These are phyloP conservation scores for Prunella himalayana DNA, from an alignment of 2,113 vertebrate species.

Conservation along the genomic window DNA sequence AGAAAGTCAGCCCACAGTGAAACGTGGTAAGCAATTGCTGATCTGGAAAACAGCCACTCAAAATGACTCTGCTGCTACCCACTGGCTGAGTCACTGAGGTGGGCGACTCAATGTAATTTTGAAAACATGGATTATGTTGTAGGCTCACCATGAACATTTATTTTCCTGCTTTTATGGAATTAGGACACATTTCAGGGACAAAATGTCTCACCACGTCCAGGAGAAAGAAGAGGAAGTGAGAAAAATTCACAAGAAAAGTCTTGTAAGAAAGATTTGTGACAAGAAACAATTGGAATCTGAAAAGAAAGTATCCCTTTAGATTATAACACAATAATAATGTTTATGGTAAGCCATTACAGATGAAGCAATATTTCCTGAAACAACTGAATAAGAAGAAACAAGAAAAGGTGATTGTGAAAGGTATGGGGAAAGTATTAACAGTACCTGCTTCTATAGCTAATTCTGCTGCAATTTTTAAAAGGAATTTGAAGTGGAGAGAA, in stretches of 20 bases:
- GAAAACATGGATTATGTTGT: not conserved
- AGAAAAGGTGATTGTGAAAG: not conserved
- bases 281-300: not conserved
- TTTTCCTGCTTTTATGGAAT: constrained; percentile 1
- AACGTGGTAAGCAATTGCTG: not conserved
- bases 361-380: not conserved
- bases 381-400: not conserved
- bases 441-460: not conserved
- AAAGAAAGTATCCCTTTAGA: not conserved
- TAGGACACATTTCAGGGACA: not conserved
- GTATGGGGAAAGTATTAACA: not conserved
- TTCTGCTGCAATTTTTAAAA: not conserved
- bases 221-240: not conserved
- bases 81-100: constrained; percentile 49
- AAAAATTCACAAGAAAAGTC: not conserved
- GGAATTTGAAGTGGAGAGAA: not conserved
- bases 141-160: not conserved
- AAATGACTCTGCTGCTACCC: constrained; percentile 24
- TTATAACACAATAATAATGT: not conserved
- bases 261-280: not conserved
- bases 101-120: constrained; percentile 17
- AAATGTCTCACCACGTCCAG: not conserved
- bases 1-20: not conserved
- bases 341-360: not conserved
- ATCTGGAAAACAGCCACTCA: constrained; percentile 35